Base-by-base conservation (phyloP, 2,888 invertebrate species). In the Drosophila mimetica region DNA sequence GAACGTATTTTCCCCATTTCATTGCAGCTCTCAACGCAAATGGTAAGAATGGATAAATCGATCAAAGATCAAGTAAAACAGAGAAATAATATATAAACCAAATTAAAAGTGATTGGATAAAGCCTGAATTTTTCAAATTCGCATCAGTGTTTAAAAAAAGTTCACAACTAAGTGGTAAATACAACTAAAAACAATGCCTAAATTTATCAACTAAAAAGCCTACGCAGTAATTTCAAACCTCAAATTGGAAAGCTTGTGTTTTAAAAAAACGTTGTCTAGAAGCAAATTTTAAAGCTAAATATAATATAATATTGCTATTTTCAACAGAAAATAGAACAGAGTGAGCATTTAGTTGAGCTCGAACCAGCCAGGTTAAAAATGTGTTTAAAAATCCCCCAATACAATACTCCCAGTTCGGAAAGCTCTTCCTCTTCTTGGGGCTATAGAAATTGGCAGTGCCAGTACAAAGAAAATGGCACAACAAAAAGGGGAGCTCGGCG, bases 401-500 rank as follows among this genome's bases (percentile, higher is more conserved):
- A 36, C 18, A 9, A 5, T 44, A 30, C 11, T 18, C 11, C n/a
- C 22, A 7, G 22, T n/a, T 53, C n/a, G 58, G 44, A 60, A 34
- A 57, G 34, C 34, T 60, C 60, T 28, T 51, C 55, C 48, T 54
- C 28, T 51, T 39, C 28, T 59, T 59, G 39, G 55, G 88, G 80
- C 77, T 83, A 55, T 66, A 79, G 63, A 79, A 82, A 73, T 76
- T 70, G 76, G 74, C 72, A 74, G 83, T 16, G 36, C 34, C 11
- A 36, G 41, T 76, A 78, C 80, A 81, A 46, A 86, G 79, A 79
- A 87, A 82, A 85, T 83, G 87, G 87, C 83, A 83, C 83, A 85
- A 73, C 59, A 57, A 47, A 47, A 60, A 37, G 34, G 20, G 20
- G 20, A 59, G 60, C 28, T 44, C n/a, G 25, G 14, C 5, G 28